Conservation (phyloP, 2,888 invertebrate genomes). For the Myopa tessellatipennis region DNA sequence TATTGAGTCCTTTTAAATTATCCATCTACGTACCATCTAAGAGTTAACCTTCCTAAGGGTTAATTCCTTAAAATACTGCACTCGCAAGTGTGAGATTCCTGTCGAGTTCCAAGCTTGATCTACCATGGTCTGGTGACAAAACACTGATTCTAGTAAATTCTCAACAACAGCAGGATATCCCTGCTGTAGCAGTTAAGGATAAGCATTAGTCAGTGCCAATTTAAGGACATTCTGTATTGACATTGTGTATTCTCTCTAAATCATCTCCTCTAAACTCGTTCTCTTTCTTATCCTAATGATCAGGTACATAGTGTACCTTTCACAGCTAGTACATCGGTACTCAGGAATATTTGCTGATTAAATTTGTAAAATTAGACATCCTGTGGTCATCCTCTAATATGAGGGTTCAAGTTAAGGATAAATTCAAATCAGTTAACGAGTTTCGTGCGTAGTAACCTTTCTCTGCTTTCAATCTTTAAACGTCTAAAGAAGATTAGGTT, state of each 20-base stretch:
- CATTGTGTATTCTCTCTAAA: background rate
- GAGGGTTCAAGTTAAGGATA: background rate
- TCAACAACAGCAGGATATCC: background rate
- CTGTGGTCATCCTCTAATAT: slow-evolving; percentile 18
- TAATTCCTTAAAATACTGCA: background rate
- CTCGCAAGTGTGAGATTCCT: background rate
- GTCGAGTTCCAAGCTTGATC: background rate
- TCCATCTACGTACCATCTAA: background rate
- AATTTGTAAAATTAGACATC: slow-evolving; percentile 33
- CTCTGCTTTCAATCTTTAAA: background rate
- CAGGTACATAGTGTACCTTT: background rate
- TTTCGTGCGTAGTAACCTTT: background rate
- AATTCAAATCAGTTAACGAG: slow-evolving; percentile 11
- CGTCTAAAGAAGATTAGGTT: background rate
- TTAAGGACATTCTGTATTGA: too few relatives aligned
- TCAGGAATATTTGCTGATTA: slow-evolving; percentile 17
- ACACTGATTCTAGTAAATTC: slow-evolving; percentile 1
- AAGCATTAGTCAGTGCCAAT: background rate
- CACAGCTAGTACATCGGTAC: background rate
- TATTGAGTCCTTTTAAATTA: background rate
- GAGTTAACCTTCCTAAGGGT: background rate
- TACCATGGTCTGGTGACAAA: background rate
- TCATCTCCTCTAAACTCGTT: background rate
- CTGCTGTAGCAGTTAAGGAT: background rate
- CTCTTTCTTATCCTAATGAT: background rate